These are phyloP conservation scores for Peromyscus nudipes DNA, from an alignment of 2,797 vertebrate species.

Conservation along the genomic window DNA sequence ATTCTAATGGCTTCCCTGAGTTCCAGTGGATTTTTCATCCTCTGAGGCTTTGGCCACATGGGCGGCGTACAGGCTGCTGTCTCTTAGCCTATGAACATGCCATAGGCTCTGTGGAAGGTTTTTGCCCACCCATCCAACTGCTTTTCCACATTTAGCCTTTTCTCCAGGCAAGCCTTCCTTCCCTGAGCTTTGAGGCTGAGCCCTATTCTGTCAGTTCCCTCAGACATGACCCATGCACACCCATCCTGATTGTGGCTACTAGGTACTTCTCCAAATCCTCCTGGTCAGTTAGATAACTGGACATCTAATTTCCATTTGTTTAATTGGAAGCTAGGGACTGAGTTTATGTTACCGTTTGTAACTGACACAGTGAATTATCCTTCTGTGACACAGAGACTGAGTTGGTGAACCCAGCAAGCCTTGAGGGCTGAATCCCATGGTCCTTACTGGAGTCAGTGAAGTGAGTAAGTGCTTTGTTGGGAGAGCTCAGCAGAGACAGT, in stretches of 20 bases:
- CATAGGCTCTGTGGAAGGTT: neutral
- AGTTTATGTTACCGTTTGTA: constrained; percentile 34
- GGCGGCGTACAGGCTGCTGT: neutral
- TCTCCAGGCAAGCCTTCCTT: constrained; percentile 43
- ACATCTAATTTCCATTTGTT: neutral
- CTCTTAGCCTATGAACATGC: neutral
- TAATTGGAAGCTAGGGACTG: neutral
- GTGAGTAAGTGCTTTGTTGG: neutral
- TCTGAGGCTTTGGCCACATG: neutral
- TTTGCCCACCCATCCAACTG: neutral
- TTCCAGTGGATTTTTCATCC: neutral
- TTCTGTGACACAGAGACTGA: neutral
- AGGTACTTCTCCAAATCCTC: neutral
- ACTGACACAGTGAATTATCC: neutral
- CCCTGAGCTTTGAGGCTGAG: neutral
- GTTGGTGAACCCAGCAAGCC: neutral
- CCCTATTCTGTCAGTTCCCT: neutral
- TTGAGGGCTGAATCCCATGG: neutral
- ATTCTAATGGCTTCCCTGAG: neutral
- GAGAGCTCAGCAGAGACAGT: neutral
- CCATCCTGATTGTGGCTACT: neutral
- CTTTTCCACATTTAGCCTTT: constrained; percentile 2
- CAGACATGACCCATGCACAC: neutral
- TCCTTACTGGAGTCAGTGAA: neutral
- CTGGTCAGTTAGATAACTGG: neutral